phyloP scores from a whole-genome alignment of 2,797 vertebrate genomes.

The Neoniphon sammara region DNA sequence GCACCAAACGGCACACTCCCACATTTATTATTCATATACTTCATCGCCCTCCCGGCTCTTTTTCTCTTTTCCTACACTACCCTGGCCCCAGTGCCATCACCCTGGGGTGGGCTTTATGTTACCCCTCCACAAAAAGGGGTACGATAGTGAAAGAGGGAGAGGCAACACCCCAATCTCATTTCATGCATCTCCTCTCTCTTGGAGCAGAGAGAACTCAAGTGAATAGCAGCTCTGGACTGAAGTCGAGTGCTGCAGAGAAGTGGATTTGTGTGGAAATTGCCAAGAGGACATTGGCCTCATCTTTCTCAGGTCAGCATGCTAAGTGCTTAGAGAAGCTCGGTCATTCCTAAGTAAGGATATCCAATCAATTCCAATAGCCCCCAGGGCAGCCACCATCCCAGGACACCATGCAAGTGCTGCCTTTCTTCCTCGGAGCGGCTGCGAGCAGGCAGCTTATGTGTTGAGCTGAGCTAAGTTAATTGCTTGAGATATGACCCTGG shows the following conservation, averaged over 20 bases:
- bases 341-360: conserved; percentile 78
- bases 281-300: conserved; percentile 74
- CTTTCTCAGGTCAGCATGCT: conserved; percentile 76
- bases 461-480: conserved; percentile 71
- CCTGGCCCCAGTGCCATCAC: conserved; percentile 28
- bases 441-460: conserved; percentile 63
- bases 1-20: conserved; percentile 63
- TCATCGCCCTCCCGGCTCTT: conserved; percentile 59
- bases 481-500: conserved; percentile 73
- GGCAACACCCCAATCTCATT: conserved; percentile 55
- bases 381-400: conserved; percentile 62
- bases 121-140: conserved; percentile 28
- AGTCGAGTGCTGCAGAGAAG: conserved; percentile 57
- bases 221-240: conserved; percentile 48
- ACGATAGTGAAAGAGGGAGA: conserved; percentile 27
- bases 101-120: conserved; percentile 41
- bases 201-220: conserved; percentile 28
- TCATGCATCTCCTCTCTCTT: conserved; percentile 56
- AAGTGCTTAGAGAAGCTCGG: conserved; percentile 64
- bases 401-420: conserved; percentile 45
- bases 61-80: conserved; percentile 32
- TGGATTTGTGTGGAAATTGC: conserved; percentile 77
- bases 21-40: conserved; percentile 72
- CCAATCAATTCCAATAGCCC: conserved; percentile 75
- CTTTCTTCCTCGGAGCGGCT: conserved; percentile 46